Evolutionary conservation across 2,113 vertebrate species (phyloP).

Genomic region (Paradoxurus hermaphroditus): DNA sequence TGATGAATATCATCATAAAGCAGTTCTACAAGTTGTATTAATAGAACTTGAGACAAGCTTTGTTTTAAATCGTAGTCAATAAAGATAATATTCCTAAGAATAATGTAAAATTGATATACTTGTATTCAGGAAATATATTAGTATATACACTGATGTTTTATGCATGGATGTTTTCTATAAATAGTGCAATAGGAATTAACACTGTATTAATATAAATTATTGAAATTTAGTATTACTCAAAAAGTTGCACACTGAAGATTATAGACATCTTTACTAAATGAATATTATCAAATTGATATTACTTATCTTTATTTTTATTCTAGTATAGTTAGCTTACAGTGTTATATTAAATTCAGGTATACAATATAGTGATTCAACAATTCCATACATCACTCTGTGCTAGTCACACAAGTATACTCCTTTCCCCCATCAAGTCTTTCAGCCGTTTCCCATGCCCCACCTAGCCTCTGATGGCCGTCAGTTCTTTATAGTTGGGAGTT

Average conservation of each 20-base stretch:
- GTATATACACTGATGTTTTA: not conserved
- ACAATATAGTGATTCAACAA: not conserved
- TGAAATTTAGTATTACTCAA: not conserved
- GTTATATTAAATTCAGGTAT: not conserved
- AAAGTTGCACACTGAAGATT: not conserved
- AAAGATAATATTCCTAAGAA: not conserved
- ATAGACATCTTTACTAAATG: not conserved
- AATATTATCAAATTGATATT: not conserved
- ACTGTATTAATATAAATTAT: not conserved
- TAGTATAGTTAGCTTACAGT: not conserved
- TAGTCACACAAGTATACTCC: not conserved
- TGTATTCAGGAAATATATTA: not conserved
- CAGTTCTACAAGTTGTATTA: not conserved
- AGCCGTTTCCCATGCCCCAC: not conserved
- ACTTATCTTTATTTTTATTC: not conserved
- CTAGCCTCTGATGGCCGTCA: not conserved
- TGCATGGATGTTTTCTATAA: not conserved
- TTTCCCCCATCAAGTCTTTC: not conserved
- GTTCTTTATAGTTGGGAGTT: not conserved
- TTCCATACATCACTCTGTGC: not conserved
- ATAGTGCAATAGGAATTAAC: not conserved
- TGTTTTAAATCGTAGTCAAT: not conserved
- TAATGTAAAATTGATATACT: not conserved
- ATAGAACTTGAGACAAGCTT: not conserved
- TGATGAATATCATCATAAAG: not conserved